These are phyloP conservation scores for Microtus pennsylvanicus DNA, from an alignment of 2,113 vertebrate species.

Conservation along the genomic window DNA sequence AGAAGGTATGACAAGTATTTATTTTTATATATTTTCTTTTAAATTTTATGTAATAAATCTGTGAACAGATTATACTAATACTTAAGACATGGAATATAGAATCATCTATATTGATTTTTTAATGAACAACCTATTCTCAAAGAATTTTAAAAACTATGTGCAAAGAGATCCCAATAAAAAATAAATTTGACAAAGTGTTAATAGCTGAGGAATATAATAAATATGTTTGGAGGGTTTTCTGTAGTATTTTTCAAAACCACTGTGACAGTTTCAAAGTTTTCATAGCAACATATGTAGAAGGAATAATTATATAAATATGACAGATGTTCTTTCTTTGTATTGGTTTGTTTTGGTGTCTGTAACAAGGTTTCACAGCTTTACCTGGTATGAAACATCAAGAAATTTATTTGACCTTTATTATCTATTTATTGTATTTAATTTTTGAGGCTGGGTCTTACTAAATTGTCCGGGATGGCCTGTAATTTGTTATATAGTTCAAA, in stretches of 20 bases:
- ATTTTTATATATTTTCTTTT: not conserved
- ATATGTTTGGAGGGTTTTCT: not conserved
- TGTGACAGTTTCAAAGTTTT: constrained; percentile 37
- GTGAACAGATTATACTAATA: not conserved
- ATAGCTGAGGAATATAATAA: not conserved
- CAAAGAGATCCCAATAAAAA: not conserved
- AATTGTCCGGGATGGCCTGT: not conserved
- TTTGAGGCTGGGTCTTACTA: not conserved
- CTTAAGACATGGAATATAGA: not conserved
- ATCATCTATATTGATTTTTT: not conserved
- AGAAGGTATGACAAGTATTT: not conserved
- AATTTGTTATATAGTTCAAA: not conserved
- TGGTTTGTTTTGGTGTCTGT: not conserved
- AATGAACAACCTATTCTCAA: not conserved
- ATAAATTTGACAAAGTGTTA: not conserved
- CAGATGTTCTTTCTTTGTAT: not conserved
- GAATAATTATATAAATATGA: not conserved
- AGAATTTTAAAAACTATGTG: not conserved
- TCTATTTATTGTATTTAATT: not conserved
- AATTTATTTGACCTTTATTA: not conserved
- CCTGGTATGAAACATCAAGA: not conserved
- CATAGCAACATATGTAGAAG: not conserved
- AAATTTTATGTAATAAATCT: not conserved
- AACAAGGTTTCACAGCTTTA: not conserved
- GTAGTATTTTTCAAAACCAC: not conserved